Base-by-base conservation (phyloP, 2,113 vertebrate genomes). In the Beaufortia kweichowensis region DNA sequence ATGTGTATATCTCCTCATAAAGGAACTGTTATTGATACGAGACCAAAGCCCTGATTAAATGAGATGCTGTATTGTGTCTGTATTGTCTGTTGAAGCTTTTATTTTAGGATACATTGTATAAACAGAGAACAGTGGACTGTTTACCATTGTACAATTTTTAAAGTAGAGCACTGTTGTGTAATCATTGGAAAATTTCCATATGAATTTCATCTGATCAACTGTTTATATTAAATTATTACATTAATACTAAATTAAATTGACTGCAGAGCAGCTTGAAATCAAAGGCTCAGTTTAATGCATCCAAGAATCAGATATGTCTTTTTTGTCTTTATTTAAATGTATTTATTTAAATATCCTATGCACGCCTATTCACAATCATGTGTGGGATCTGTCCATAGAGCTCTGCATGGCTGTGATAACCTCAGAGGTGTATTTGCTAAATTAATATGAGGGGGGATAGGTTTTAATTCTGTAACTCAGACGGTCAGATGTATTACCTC, bases 391-490 rank as follows among this genome's bases (percentile, higher is more conserved):
- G 19, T 53, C n/a, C n/a, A 53, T 8, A n/a, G n/a, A n/a, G 15
- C 26, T 1, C 26, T 61, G 19, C 12, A 15, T 61, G 48, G 46
- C 24, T 62, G 69, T 15, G 39, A 74, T 61, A 60, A 62, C 57
- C 57, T 61, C 39, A 55, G 23, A 62, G 19, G 72, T n/a, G 33
- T 21, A 21, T 24, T 46, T 41, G 23, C 75, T 60, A 60, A 66
- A 75, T 78, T 80, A 66, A 79, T 67, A 67, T 55, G 41, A 19
- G 29, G 6, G 9, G 66, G 19, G 14, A 74, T 64, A 50, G 62
- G 33, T 46, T 78, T 69, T 83, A 84, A 78, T 83, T 59, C 72
- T 53, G 23, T 50, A 76, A 79, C 55, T 17, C 33, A 77, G 74
- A 78, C 67, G 68, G 63, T 81, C 60, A 74, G 77, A 78, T 74